These are phyloP conservation scores for Apoda limacodes DNA, from an alignment of 2,888 invertebrate genomes.

Conservation along the genomic window DNA sequence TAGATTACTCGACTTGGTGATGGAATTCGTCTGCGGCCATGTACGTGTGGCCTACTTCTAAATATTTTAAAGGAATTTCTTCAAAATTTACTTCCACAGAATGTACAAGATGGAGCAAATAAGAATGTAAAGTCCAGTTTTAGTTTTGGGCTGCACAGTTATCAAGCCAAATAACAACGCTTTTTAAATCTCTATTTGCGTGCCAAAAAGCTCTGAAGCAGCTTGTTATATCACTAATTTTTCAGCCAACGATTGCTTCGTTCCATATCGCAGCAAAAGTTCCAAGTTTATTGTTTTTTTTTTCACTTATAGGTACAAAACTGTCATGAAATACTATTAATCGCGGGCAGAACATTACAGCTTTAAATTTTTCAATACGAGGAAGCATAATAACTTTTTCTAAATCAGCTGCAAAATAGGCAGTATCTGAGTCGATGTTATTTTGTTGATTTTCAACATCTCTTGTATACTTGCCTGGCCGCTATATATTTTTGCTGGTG, in stretches of 20 bases:
- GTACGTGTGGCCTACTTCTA: slow-evolving; percentile 5
- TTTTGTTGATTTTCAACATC: slow-evolving; percentile 1
- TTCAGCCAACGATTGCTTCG: slow-evolving; percentile 9
- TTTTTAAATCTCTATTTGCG: slow-evolving; percentile 7
- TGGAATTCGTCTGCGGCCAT: no score
- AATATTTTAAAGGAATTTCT: slow-evolving; percentile 5
- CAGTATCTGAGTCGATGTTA: not conserved
- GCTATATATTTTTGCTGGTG: slow-evolving; percentile 2
- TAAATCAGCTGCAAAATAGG: not conserved
- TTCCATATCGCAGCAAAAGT: no score
- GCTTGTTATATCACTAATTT: slow-evolving; percentile 7
- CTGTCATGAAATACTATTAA: not conserved
- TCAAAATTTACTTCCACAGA: slow-evolving; percentile 4
- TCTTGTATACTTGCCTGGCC: slow-evolving; percentile 4
- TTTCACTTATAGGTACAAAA: no score
- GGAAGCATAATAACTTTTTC: no score
- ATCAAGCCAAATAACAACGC: slow-evolving; percentile 9
- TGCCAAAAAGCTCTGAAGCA: slow-evolving; percentile 10
- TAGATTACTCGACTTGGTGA: slow-evolving; percentile 5
- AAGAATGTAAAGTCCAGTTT: no score
- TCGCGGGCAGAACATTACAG: not conserved
- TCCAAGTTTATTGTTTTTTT: no score
- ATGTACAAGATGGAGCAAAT: slow-evolving; percentile 2
- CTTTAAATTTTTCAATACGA: not conserved
- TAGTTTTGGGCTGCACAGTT: slow-evolving; percentile 13